Conservation (phyloP, 2,113 vertebrate genomes). For the Grammomys dolichurus region DNA sequence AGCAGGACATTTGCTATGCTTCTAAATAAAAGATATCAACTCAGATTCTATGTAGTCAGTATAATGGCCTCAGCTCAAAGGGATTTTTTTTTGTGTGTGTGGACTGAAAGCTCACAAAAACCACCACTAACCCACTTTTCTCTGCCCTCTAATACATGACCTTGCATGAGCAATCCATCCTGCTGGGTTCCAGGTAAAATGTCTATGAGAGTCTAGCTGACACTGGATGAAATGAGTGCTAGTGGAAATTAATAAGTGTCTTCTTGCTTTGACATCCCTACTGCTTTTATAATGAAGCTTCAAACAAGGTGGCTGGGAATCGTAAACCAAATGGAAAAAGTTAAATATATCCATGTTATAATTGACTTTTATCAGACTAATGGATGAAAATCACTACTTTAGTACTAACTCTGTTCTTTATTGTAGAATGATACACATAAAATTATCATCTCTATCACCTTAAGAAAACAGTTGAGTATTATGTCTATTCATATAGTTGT, state of each 20-base stretch:
- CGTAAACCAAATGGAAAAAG: neutral
- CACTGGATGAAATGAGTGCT: neutral
- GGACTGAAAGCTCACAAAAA: neutral
- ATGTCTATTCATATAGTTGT: neutral
- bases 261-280: neutral
- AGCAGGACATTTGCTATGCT: neutral
- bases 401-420: neutral
- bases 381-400: neutral
- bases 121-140: no score
- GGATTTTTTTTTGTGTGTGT: constrained; percentile 6
- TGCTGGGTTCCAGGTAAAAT: neutral
- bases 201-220: neutral
- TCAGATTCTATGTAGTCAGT: neutral
- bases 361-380: neutral
- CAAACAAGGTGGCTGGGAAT: neutral
- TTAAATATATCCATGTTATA: neutral
- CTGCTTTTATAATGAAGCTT: neutral
- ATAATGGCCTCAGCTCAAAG: neutral
- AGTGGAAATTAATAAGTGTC: neutral
- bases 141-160: neutral
- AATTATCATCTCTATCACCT: neutral
- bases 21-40: constrained; percentile 42
- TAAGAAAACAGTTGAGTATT: neutral
- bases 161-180: neutral
- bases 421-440: neutral